These are phyloP conservation scores for Anoplopoma fimbria DNA, from an alignment of 2,113 vertebrate genomes.

Conservation along the genomic window DNA sequence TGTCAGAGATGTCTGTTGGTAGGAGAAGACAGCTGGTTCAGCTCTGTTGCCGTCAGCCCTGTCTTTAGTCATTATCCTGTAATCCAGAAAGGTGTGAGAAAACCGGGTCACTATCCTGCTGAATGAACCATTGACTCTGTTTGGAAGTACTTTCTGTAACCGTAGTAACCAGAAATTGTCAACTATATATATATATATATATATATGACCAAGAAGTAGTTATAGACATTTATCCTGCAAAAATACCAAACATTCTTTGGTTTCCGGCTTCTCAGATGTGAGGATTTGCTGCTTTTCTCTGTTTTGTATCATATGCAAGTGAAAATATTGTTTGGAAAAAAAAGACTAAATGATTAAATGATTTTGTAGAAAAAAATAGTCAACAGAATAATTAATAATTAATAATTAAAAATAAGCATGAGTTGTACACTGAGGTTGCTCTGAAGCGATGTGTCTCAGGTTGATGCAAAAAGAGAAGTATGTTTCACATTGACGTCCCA, in stretches of 20 bases:
- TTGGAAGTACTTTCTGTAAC: neutral
- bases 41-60: too few species aligned
- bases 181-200: too few species aligned
- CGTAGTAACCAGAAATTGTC: too few species aligned
- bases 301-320: neutral
- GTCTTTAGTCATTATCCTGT: conserved; percentile 16
- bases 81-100: neutral
- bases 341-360: too few species aligned
- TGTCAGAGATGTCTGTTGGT: conserved; percentile 26
- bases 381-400: neutral
- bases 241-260: neutral
- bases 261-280: neutral
- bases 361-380: neutral
- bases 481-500: neutral
- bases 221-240: neutral
- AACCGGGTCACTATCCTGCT: neutral
- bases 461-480: too few species aligned
- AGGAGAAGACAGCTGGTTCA: conserved; percentile 25
- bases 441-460: too few species aligned
- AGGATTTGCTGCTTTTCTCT: neutral
- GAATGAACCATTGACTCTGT: neutral
- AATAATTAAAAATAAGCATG: neutral
- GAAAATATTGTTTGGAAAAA: neutral
- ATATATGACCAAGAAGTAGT: neutral
- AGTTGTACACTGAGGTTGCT: too few species aligned